phyloP scores from a whole-genome alignment of 2,113 vertebrate species.

The Promerops cafer region DNA sequence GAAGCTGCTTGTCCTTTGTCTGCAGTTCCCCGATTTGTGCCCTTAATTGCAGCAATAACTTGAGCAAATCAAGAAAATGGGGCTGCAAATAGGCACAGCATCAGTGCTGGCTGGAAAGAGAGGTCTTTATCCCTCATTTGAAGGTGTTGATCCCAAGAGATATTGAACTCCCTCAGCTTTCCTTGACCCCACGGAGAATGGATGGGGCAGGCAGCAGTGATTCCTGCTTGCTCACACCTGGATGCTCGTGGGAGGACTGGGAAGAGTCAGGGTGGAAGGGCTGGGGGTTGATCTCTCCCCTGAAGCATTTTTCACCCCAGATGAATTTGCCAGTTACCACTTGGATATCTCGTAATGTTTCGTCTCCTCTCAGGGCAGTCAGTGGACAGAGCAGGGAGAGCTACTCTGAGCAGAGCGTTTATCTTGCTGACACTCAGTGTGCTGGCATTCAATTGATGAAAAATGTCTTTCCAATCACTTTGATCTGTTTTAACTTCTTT shows the following conservation, averaged over 20 bases:
- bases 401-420: neutral
- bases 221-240: neutral
- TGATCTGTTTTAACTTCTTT: conserved; percentile 7
- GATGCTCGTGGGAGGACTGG: neutral
- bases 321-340: neutral
- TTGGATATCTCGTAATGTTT: neutral
- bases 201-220: neutral
- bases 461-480: conserved; percentile 1
- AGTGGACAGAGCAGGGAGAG: neutral
- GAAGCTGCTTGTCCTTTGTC: neutral
- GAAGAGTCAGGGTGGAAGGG: neutral
- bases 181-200: neutral
- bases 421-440: neutral
- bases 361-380: neutral
- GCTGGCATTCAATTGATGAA: neutral
- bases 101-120: neutral
- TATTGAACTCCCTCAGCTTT: neutral
- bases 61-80: neutral
- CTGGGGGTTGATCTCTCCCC: neutral
- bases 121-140: neutral
- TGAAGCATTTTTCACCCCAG: neutral
- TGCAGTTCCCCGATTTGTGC: neutral
- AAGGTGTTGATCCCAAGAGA: neutral
- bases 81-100: neutral
- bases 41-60: neutral